A percentile compares a stretch with the other conserved stretches of the same genome.
Conservation (phyloP, 2,113 vertebrate species). For the Eulacestoma nigropectus region DNA sequence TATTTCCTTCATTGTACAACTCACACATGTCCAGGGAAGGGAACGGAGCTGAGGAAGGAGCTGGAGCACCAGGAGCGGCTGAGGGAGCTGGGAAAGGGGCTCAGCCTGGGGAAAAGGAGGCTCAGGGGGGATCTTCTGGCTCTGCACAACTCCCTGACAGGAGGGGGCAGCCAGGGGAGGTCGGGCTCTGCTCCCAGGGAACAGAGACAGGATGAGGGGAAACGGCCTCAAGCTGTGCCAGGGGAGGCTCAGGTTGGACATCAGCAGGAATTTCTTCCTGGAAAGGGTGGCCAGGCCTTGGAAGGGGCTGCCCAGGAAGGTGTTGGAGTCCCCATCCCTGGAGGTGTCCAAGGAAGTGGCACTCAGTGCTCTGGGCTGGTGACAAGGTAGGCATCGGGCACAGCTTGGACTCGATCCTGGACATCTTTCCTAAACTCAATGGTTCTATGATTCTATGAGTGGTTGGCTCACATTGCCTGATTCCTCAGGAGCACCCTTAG, state of each 20-base stretch:
- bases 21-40: background rate
- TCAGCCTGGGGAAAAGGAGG: background rate
- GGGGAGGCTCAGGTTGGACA: background rate
- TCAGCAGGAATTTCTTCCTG: accelerated
- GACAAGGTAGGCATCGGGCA: accelerated
- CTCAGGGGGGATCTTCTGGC: background rate
- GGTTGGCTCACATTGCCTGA: background rate
- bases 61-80: background rate
- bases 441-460: too few relatives aligned
- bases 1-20: background rate
- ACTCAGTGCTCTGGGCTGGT: background rate
- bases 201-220: background rate
- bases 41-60: accelerated
- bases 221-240: background rate
- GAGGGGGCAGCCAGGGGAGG: background rate
- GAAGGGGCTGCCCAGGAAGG: background rate
- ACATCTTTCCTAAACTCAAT: accelerated
- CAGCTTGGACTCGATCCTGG: background rate
- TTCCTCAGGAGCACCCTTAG: background rate
- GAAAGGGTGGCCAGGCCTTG: background rate
- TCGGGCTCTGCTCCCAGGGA: background rate
- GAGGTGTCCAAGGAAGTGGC: background rate
- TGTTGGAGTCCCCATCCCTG: background rate
- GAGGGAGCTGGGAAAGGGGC: background rate
- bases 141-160: background rate